A percentile compares a stretch with the other conserved stretches of the same genome.
phyloP scores from a whole-genome alignment of 2,888 invertebrate species.

The Heterodera filipjevi region DNA sequence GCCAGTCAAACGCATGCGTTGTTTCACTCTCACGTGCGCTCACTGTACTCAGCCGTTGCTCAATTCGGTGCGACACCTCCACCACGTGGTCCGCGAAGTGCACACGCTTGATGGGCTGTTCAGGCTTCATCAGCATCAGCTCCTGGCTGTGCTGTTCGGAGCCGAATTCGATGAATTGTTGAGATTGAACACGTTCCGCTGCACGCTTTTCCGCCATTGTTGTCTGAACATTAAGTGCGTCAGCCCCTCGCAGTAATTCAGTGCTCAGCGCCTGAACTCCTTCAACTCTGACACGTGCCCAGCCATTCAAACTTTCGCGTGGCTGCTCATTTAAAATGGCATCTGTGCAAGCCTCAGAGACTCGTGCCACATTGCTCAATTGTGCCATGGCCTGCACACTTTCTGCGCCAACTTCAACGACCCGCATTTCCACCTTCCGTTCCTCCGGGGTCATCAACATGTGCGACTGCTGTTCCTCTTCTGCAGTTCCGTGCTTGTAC shows the following conservation, averaged over 20 bases:
- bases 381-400: not conserved
- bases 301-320: not conserved
- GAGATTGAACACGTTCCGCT: not conserved
- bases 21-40: not conserved
- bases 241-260: not conserved
- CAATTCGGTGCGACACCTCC: not conserved
- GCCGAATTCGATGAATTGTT: not conserved
- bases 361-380: not conserved
- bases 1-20: not conserved
- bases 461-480: not conserved
- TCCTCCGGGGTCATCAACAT: not conserved
- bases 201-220: not conserved
- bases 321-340: not conserved
- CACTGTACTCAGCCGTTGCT: not conserved
- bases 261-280: not conserved
- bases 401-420: conserved; percentile 3
- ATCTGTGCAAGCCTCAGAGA: not conserved
- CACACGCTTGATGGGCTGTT: not conserved
- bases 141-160: not conserved
- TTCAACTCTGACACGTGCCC: conserved; percentile 1
- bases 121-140: not conserved
- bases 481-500: not conserved
- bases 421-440: not conserved
- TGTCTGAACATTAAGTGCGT: not conserved
- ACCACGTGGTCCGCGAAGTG: not conserved